These are phyloP conservation scores for Geotrypetes seraphini DNA, from an alignment of 2,797 vertebrate genomes.

Conservation along the genomic window DNA sequence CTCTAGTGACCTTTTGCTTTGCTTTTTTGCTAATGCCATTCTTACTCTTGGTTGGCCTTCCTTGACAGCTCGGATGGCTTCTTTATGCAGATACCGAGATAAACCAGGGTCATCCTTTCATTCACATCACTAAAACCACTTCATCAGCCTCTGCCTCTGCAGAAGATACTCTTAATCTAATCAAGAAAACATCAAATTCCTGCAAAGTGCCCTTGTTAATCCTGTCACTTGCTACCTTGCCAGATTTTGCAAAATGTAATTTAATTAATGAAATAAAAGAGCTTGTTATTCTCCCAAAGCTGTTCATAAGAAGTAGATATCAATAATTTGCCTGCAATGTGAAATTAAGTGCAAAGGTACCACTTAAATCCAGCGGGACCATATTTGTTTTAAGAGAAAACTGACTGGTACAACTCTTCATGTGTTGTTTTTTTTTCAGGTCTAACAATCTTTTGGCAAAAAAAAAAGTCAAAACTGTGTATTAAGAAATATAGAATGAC, in stretches of 20 bases:
- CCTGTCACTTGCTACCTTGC: slow-evolving; percentile 36
- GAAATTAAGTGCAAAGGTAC: slow-evolving; percentile 3
- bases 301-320: slow-evolving; percentile 29
- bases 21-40: slow-evolving; percentile 52
- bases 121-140: slow-evolving; percentile 35
- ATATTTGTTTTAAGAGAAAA: not conserved
- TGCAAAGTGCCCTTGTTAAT: slow-evolving; percentile 39
- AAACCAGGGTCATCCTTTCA: slow-evolving; percentile 31
- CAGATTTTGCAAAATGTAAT: slow-evolving; percentile 40
- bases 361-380: slow-evolving; percentile 3
- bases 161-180: slow-evolving; percentile 44
- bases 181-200: slow-evolving; percentile 49
- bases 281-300: slow-evolving; percentile 21
- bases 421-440: no score
- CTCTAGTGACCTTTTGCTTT: slow-evolving; percentile 44
- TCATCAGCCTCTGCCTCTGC: slow-evolving; percentile 37
- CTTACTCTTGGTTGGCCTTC: slow-evolving; percentile 53
- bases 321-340: slow-evolving; percentile 25
- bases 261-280: slow-evolving; percentile 51
- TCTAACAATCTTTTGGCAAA: no score
- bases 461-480: not conserved
- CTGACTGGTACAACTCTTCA: no score
- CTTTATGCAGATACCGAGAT: slow-evolving; percentile 42
- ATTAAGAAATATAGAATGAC: no score
- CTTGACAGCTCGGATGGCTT: slow-evolving; percentile 39